These are phyloP conservation scores for Halcyon leucocephala DNA, from an alignment of 2,797 vertebrate species.

Conservation along the genomic window DNA sequence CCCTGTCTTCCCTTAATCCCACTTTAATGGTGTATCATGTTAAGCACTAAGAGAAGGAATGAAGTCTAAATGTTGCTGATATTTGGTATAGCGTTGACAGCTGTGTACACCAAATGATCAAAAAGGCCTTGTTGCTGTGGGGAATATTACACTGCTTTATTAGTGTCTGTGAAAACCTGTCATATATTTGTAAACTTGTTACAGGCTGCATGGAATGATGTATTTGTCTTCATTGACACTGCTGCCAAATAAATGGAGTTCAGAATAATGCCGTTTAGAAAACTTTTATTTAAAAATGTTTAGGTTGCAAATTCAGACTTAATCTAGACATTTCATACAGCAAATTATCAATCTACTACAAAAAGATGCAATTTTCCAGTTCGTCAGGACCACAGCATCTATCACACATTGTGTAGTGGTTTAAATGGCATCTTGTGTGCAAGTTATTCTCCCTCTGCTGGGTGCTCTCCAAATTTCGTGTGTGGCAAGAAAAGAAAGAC, in stretches of 20 bases:
- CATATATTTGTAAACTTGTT: not conserved
- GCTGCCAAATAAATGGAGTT: not conserved
- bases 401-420: not conserved
- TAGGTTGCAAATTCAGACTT: not conserved
- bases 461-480: not conserved
- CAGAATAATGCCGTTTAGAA: not conserved
- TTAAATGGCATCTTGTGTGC: not conserved
- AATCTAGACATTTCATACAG: not conserved
- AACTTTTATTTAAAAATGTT: not conserved
- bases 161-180: not conserved
- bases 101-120: not conserved
- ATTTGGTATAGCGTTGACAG: not conserved
- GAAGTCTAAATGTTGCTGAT: not conserved
- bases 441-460: not conserved
- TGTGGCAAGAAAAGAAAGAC: not conserved
- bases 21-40: not conserved
- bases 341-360: not conserved
- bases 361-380: not conserved
- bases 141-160: not conserved
- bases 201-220: not conserved
- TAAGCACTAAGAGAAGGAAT: not conserved
- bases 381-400: not conserved
- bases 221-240: not conserved
- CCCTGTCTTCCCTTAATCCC: not conserved
- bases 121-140: not conserved